Percentiles rank a stretch among this genome's conserved stretches.
phyloP scores from a whole-genome alignment of 1,140 invertebrate genomes.

The Micrasema minimum region DNA sequence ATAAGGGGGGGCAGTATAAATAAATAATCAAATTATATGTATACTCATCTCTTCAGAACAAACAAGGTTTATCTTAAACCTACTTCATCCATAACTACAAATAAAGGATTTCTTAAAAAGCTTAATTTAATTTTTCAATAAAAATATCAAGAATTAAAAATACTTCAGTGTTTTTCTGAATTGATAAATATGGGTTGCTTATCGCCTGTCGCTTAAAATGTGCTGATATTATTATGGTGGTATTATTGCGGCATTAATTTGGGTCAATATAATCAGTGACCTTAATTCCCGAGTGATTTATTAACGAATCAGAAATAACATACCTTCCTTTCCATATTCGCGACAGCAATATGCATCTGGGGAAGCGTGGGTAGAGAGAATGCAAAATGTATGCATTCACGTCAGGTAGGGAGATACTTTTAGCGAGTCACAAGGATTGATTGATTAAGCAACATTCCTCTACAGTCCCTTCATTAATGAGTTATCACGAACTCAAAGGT shows the following conservation, averaged over 20 bases:
- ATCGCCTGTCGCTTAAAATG: not conserved
- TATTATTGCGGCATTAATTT: not conserved
- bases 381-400: constrained; percentile 29
- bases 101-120: too few species aligned
- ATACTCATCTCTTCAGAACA: too few species aligned
- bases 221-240: not conserved
- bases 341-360: not conserved
- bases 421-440: constrained; percentile 35
- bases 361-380: constrained; percentile 11
- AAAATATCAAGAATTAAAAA: too few species aligned
- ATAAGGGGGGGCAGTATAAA: too few species aligned
- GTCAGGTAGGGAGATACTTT: constrained; percentile 25
- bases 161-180: too few species aligned
- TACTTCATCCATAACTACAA: too few species aligned
- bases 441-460: constrained; percentile 38
- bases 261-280: not conserved
- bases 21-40: too few species aligned
- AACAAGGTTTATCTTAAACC: too few species aligned
- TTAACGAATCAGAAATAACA: constrained; percentile 9
- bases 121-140: too few species aligned
- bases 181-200: too few species aligned
- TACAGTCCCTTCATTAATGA: constrained; percentile 23
- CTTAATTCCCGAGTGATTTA: constrained; percentile 15
- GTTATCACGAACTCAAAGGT: not conserved
- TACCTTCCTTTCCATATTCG: not conserved